phyloP scores from a whole-genome alignment of 2,888 invertebrate species.

The Operophtera brumata region DNA sequence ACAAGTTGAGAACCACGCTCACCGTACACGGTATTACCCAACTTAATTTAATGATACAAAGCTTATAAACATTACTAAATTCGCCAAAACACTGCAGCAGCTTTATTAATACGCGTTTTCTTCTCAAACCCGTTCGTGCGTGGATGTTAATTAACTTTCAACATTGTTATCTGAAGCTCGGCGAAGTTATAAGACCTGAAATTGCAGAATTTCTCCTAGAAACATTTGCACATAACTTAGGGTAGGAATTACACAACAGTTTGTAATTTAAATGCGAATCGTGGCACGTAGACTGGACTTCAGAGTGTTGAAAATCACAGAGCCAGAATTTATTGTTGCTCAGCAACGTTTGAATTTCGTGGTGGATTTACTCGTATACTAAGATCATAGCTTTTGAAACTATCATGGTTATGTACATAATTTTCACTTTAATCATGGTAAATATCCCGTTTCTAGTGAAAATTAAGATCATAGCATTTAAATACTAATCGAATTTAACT shows the following conservation, averaged over 20 bases:
- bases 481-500: background rate
- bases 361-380: slow-evolving; percentile 2
- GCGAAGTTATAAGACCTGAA: slow-evolving; percentile 6
- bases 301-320: slow-evolving; percentile 17
- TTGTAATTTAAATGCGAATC: slow-evolving; percentile 13
- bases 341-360: background rate
- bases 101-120: background rate
- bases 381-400: too few species aligned
- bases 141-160: slow-evolving; percentile 20
- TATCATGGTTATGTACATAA: too few species aligned
- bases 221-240: slow-evolving; percentile 18
- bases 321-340: background rate
- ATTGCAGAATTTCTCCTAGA: slow-evolving; percentile 25
- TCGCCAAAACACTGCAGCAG: slow-evolving; percentile 8
- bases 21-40: slow-evolving; percentile 27
- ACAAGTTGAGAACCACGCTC: slow-evolving; percentile 40
- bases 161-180: slow-evolving; percentile 15
- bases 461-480: slow-evolving; percentile 3
- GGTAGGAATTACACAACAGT: slow-evolving; percentile 15
- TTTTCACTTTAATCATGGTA: too few species aligned
- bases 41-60: slow-evolving; percentile 20
- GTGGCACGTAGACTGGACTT: slow-evolving; percentile 13
- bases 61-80: slow-evolving; percentile 11
- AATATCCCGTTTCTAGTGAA: too few species aligned
- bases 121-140: slow-evolving; percentile 8